These are phyloP conservation scores for Austrofundulus limnaeus DNA, from an alignment of 2,113 vertebrate species.

Conservation along the genomic window DNA sequence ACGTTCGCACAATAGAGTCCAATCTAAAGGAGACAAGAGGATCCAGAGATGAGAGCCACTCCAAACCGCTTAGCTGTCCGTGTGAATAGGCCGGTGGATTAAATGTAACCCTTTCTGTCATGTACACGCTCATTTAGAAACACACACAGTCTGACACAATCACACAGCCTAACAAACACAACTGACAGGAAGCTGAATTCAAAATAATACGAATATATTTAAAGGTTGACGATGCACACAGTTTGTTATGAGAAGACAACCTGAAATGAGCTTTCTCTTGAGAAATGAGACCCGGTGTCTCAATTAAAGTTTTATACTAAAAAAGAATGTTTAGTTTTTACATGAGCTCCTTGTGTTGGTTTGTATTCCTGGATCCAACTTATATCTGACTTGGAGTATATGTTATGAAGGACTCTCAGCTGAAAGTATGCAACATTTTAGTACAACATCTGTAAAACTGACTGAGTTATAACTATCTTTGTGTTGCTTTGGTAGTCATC, in stretches of 20 bases:
- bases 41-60: constrained; percentile 69
- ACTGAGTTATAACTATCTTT: too few species aligned
- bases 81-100: constrained; percentile 56
- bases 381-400: too few species aligned
- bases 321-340: too few species aligned
- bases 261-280: neutral
- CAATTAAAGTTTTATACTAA: too few species aligned
- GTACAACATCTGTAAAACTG: too few species aligned
- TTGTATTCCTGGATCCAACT: too few species aligned
- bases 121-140: constrained; percentile 34
- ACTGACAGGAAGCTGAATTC: neutral
- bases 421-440: too few species aligned
- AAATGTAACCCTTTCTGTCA: constrained; percentile 39
- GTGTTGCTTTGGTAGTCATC: too few species aligned
- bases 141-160: constrained; percentile 21
- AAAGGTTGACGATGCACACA: neutral
- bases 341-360: too few species aligned
- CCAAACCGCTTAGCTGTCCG: constrained; percentile 53
- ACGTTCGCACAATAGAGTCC: constrained; percentile 43
- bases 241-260: neutral
- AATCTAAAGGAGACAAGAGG: constrained; percentile 65
- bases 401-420: too few species aligned
- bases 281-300: too few species aligned
- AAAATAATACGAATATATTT: constrained; percentile 11
- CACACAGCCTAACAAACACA: constrained; percentile 17